A percentile compares a stretch with the other conserved stretches of the same genome.
phyloP scores from a whole-genome alignment of 2,113 vertebrate species.

The Daboia siamensis region DNA sequence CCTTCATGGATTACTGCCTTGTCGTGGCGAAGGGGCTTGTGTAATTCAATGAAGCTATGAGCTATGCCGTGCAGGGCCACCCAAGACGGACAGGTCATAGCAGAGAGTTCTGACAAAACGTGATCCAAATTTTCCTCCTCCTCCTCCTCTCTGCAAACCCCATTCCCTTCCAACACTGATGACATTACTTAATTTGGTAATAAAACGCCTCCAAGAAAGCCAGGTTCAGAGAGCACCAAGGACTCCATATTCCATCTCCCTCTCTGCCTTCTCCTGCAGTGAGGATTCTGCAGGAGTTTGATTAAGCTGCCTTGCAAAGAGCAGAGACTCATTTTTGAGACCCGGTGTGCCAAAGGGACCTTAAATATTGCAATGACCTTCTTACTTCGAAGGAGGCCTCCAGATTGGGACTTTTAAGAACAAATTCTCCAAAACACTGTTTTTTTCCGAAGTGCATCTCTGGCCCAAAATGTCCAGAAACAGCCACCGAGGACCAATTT shows the following conservation, averaged over 20 bases:
- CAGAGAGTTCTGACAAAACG: too few relatives aligned
- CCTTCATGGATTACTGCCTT: too few relatives aligned
- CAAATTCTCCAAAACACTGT: fast-evolving
- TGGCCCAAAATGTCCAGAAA: not conserved
- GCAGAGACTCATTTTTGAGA: not conserved
- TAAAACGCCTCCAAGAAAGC: too few relatives aligned
- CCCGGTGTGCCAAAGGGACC: not conserved
- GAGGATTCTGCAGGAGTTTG: not conserved
- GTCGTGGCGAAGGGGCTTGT: too few relatives aligned
- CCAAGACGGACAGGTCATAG: too few relatives aligned
- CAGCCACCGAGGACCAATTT: not conserved
- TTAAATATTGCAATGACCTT: not conserved
- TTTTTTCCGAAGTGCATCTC: not conserved
- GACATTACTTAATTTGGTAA: too few relatives aligned
- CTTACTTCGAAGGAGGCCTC: not conserved
- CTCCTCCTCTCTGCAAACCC: not conserved
- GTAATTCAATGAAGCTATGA: too few relatives aligned
- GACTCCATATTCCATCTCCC: too few relatives aligned
- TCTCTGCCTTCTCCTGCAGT: too few relatives aligned
- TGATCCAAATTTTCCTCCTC: not conserved
- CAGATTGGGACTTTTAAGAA: not conserved
- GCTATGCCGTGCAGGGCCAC: too few relatives aligned
- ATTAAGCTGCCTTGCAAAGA: too few relatives aligned
- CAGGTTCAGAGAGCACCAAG: too few relatives aligned
- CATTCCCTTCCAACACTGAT: not conserved